These are phyloP conservation scores for Acleris laterana DNA, from an alignment of 2,888 invertebrate genomes.

Conservation along the genomic window DNA sequence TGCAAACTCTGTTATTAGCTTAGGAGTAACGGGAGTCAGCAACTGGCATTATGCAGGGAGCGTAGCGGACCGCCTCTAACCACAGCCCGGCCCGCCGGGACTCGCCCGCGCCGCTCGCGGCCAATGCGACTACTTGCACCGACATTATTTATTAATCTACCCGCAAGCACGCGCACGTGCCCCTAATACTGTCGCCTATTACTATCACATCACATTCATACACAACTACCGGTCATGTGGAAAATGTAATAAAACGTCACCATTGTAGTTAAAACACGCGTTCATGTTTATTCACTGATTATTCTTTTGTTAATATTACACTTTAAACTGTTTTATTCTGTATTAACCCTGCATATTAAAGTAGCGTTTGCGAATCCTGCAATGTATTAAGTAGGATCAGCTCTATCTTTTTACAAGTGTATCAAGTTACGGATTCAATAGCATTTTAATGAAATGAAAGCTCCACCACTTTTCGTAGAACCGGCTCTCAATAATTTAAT, in stretches of 20 bases:
- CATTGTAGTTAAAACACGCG: neutral
- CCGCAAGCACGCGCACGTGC: conserved; percentile 39
- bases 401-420: too few species aligned
- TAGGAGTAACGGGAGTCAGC: conserved; percentile 61
- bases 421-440: too few species aligned
- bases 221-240: neutral
- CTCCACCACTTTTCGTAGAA: neutral
- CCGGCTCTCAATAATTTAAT: conserved; percentile 2
- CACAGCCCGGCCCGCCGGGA: conserved; percentile 44
- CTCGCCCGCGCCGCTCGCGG: conserved; percentile 46
- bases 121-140: conserved; percentile 42
- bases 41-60: conserved; percentile 53
- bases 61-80: conserved; percentile 49
- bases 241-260: neutral
- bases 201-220: conserved; percentile 13
- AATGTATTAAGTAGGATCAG: too few species aligned
- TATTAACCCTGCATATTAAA: too few species aligned
- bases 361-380: too few species aligned
- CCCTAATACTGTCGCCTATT: conserved; percentile 40
- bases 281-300: too few species aligned
- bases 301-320: too few species aligned
- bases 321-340: too few species aligned
- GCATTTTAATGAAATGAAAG: neutral
- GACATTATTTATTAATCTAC: conserved; percentile 44
- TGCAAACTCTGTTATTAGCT: conserved; percentile 67